Conservation (phyloP, 2,888 invertebrate species). For the Omphaloscelis lunosa region DNA sequence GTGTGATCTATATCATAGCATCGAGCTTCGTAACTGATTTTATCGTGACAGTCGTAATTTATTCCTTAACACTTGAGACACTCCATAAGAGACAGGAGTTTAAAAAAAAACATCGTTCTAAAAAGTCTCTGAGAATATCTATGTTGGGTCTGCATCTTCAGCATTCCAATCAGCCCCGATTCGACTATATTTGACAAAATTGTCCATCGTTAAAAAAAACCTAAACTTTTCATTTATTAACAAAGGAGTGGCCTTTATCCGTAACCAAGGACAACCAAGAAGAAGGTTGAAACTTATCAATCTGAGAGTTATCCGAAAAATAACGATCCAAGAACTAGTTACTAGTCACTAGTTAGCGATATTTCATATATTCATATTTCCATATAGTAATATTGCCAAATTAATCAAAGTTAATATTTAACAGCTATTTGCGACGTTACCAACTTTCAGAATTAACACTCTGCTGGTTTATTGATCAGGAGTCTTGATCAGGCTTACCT, state of each 20-base stretch:
- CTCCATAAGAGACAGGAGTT: background rate
- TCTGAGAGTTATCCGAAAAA: background rate
- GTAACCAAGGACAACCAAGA: background rate
- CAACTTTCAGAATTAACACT: too few relatives aligned
- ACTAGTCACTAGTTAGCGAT: too few relatives aligned
- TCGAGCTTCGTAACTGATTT: conserved; percentile 19
- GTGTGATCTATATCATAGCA: conserved; percentile 38
- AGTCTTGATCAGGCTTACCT: background rate
- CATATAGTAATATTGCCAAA: too few relatives aligned
- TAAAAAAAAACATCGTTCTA: background rate
- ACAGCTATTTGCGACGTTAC: too few relatives aligned
- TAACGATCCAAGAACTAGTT: background rate
- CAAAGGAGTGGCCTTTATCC: background rate
- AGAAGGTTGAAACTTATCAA: too few relatives aligned
- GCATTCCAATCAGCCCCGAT: background rate
- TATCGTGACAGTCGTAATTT: conserved; percentile 20
- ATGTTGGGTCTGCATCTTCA: background rate
- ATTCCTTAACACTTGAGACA: conserved; percentile 5
- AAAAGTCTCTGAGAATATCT: background rate
- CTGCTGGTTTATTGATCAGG: background rate
- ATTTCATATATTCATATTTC: too few relatives aligned
- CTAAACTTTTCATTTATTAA: background rate
- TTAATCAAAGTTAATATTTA: too few relatives aligned
- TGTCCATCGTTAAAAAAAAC: too few relatives aligned
- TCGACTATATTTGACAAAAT: too few relatives aligned